These are phyloP conservation scores for Ailurus styani DNA, from an alignment of 2,113 vertebrate genomes.

Conservation along the genomic window DNA sequence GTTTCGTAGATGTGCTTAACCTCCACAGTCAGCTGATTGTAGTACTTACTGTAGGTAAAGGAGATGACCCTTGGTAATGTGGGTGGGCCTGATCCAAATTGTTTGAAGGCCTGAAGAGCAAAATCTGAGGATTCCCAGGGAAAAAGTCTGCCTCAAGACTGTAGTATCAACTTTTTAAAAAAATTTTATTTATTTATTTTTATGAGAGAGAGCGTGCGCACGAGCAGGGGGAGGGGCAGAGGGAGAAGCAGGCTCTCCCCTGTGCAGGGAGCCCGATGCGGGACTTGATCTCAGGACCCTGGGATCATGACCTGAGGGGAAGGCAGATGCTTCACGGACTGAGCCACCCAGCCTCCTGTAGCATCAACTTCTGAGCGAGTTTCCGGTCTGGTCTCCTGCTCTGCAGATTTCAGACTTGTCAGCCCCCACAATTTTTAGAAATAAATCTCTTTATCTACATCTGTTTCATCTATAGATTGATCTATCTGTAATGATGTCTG, in stretches of 20 bases:
- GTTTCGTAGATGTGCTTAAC: neutral
- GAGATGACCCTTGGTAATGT: neutral
- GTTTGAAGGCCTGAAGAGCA: neutral
- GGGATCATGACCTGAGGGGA: no score
- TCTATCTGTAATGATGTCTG: neutral
- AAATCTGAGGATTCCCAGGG: neutral
- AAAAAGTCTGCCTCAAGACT: neutral
- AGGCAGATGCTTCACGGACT: no score
- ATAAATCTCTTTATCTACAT: neutral
- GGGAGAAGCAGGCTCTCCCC: no score
- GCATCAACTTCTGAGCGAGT: neutral
- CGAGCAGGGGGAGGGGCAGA: no score
- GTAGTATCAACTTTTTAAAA: neutral
- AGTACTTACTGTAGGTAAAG: neutral
- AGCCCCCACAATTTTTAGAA: neutral
- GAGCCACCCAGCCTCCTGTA: no score
- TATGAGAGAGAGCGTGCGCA: no score
- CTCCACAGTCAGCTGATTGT: neutral
- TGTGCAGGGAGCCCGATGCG: no score
- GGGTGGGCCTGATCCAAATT: neutral
- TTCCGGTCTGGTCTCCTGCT: neutral
- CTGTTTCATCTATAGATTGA: neutral
- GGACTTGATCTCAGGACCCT: no score
- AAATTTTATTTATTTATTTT: no score
- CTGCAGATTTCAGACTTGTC: neutral